Conservation (phyloP, 2,113 vertebrate species). For the Acrocephalus kingi region DNA sequence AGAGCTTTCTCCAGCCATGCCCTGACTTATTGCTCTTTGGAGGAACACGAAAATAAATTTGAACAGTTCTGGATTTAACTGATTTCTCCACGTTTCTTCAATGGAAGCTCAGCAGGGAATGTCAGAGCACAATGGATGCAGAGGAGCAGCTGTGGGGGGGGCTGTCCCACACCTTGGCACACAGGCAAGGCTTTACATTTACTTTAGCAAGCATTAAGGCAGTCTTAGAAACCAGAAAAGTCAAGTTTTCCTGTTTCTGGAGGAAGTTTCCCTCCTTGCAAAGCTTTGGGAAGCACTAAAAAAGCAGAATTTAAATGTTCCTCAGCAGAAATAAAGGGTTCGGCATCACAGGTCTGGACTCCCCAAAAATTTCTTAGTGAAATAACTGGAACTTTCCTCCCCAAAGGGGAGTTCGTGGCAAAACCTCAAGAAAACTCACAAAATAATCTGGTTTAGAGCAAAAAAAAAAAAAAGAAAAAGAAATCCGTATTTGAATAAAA, state of each 20-base stretch:
- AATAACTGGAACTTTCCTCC: not conserved
- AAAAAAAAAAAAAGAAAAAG: not conserved
- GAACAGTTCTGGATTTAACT: not conserved
- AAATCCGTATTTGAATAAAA: not conserved
- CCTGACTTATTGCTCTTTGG: rapidly evolving
- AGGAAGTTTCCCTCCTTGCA: not conserved
- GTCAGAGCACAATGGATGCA: not conserved
- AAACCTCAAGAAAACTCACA: not conserved
- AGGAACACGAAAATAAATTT: not conserved
- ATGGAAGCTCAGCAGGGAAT: not conserved
- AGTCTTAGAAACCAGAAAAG: not conserved
- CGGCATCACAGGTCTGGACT: not conserved
- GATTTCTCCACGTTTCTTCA: not conserved
- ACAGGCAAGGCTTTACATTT: not conserved
- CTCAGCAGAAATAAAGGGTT: not conserved
- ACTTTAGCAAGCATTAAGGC: not conserved
- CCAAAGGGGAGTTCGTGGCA: not conserved
- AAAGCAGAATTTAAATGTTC: not conserved
- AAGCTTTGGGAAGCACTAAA: not conserved
- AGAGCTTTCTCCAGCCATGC: not conserved
- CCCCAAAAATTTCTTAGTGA: not conserved
- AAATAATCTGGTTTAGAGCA: not conserved
- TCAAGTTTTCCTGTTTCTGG: not conserved
- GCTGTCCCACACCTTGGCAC: not conserved
- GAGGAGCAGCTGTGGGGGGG: rapidly evolving